Evolutionary conservation across 2,888 invertebrate genomes (phyloP).

Genomic region (Hydrotaea diabolus): DNA sequence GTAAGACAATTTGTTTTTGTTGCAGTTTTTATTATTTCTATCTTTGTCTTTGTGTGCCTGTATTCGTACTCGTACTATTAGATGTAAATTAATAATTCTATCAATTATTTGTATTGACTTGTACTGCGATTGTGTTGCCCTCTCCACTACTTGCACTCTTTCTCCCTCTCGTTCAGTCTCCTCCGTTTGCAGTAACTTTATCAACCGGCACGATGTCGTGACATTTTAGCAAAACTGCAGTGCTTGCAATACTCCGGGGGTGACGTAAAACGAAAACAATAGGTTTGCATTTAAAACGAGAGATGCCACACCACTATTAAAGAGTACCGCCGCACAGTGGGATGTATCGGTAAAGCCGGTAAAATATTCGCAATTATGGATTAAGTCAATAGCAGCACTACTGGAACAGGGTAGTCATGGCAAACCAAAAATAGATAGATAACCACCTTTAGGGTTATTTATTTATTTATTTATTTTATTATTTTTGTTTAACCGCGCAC

Average conservation of each 20-base stretch:
- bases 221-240: neutral
- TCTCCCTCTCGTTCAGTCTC: neutral
- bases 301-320: no score
- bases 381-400: no score
- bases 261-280: neutral
- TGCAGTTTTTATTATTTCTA: neutral
- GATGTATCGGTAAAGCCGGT: no score
- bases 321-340: no score
- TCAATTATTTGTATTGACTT: constrained; percentile 1
- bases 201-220: constrained; percentile 1
- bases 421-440: no score
- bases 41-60: neutral
- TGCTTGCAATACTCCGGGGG: neutral
- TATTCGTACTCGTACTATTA: no score
- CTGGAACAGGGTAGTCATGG: no score
- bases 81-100: neutral
- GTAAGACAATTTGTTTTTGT: neutral
- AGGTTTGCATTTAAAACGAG: no score
- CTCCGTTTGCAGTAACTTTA: neutral
- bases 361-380: no score
- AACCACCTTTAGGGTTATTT: no score
- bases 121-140: neutral
- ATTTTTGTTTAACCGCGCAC: no score
- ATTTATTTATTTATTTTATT: no score
- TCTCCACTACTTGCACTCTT: neutral